phyloP scores from a whole-genome alignment of 2,888 invertebrate genomes.

The Tipula lateralis region DNA sequence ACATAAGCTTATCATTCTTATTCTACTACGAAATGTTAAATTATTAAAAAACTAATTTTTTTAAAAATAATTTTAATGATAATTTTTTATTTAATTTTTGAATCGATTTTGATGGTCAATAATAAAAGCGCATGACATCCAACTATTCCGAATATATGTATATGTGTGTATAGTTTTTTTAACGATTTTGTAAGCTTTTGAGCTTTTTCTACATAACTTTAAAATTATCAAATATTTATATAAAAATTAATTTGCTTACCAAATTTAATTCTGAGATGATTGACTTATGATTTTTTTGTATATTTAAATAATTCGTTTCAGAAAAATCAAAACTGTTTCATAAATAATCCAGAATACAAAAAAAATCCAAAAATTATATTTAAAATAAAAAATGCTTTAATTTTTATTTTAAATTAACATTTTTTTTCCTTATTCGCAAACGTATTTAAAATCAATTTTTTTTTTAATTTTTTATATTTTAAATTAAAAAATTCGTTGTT shows the following conservation, averaged over 20 bases:
- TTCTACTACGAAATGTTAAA: background rate
- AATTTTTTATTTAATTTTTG: background rate
- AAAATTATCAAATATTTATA: background rate
- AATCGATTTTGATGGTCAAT: slow-evolving; percentile 28
- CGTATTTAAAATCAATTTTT: background rate
- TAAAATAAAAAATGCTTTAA: background rate
- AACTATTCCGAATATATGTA: background rate
- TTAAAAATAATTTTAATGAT: background rate
- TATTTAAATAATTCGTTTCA: background rate
- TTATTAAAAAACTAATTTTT: background rate
- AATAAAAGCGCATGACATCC: slow-evolving; percentile 26
- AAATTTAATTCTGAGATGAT: background rate
- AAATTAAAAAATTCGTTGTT: slow-evolving; percentile 27
- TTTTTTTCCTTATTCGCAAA: background rate
- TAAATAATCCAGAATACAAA: background rate
- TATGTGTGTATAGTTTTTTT: background rate
- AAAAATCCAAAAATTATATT: background rate
- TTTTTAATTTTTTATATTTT: background rate
- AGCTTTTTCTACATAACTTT: background rate
- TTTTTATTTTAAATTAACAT: slow-evolving; percentile 12
- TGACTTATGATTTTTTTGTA: background rate
- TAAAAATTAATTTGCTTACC: background rate
- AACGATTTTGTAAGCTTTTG: background rate
- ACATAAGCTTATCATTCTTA: background rate
- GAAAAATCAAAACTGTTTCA: background rate